Conservation (phyloP, 2,888 invertebrate species). For the Archaeoteleia sp. region DNA sequence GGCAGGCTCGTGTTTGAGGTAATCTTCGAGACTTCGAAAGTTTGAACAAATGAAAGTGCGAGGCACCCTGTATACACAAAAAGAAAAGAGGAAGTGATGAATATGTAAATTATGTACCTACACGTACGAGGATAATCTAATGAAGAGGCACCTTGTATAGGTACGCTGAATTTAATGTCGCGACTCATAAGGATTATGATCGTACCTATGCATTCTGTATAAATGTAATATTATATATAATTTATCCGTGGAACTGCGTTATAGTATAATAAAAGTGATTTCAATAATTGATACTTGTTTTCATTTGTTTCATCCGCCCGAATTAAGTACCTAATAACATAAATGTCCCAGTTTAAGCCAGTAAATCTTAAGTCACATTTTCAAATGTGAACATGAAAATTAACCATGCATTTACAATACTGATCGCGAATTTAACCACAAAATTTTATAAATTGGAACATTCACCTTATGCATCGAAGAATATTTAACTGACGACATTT, state of each 20-base stretch:
- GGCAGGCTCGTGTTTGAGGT: too few relatives aligned
- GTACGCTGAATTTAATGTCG: slow-evolving; percentile 47
- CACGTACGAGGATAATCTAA: slow-evolving; percentile 58
- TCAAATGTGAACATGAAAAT: too few relatives aligned
- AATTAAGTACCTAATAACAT: background rate
- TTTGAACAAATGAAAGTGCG: slow-evolving; percentile 13
- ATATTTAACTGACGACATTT: too few relatives aligned
- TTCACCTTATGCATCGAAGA: too few relatives aligned
- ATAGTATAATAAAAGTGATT: slow-evolving; percentile 73
- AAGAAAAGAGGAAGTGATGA: slow-evolving; percentile 48
- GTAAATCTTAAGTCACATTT: too few relatives aligned
- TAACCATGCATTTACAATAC: too few relatives aligned
- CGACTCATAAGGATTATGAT: slow-evolving; percentile 48
- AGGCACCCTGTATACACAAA: slow-evolving; percentile 34
- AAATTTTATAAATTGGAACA: too few relatives aligned
- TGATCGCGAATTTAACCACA: too few relatives aligned
- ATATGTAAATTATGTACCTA: slow-evolving; percentile 63
- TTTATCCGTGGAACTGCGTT: slow-evolving; percentile 72
- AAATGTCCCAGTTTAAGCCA: background rate
- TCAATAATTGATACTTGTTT: slow-evolving; percentile 65
- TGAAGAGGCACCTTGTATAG: slow-evolving; percentile 47
- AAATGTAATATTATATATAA: slow-evolving; percentile 73
- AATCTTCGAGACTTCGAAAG: too few relatives aligned
- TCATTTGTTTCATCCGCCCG: slow-evolving; percentile 19
- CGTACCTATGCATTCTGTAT: slow-evolving; percentile 69